These are phyloP conservation scores for Aphidius ervi DNA, from an alignment of 1,140 invertebrate species.

Conservation along the genomic window DNA sequence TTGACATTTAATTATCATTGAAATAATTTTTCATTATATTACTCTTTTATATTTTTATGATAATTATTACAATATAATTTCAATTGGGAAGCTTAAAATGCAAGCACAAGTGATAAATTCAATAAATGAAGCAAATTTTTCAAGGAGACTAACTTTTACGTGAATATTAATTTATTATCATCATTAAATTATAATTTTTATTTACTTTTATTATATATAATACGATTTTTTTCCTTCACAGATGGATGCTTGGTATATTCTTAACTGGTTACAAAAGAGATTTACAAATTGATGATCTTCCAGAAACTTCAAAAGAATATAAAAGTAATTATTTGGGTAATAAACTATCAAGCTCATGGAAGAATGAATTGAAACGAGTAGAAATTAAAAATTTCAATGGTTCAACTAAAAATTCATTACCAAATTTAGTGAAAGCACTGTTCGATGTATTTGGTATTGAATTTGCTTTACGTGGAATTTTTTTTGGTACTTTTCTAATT, in stretches of 20 bases:
- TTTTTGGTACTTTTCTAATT: conserved; percentile 34
- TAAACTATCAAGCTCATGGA: conserved; percentile 43
- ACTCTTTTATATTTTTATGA: too few relatives aligned
- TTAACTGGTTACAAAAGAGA: conserved; percentile 63
- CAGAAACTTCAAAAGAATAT: conserved; percentile 60
- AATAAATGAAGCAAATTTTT: too few relatives aligned
- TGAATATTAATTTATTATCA: too few relatives aligned
- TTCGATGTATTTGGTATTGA: conserved; percentile 53
- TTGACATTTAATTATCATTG: too few relatives aligned
- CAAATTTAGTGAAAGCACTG: conserved; percentile 56
- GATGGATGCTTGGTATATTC: conserved; percentile 64
- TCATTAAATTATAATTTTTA: too few relatives aligned
- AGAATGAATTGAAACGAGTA: conserved; percentile 33
- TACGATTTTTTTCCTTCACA: conserved; percentile 18
- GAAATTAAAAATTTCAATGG: conserved; percentile 19
- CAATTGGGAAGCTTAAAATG: too few relatives aligned
- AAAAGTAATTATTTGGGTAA: conserved; percentile 49
- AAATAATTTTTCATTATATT: too few relatives aligned
- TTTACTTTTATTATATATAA: too few relatives aligned
- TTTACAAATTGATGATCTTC: conserved; percentile 67
- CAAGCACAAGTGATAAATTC: too few relatives aligned
- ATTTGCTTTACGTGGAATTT: conserved; percentile 52
- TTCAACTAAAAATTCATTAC: conserved; percentile 37
- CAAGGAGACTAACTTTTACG: too few relatives aligned
- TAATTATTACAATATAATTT: too few relatives aligned